Evolutionary conservation across 2,797 vertebrate genomes (phyloP).

Genomic region (Aphelocoma californica): DNA sequence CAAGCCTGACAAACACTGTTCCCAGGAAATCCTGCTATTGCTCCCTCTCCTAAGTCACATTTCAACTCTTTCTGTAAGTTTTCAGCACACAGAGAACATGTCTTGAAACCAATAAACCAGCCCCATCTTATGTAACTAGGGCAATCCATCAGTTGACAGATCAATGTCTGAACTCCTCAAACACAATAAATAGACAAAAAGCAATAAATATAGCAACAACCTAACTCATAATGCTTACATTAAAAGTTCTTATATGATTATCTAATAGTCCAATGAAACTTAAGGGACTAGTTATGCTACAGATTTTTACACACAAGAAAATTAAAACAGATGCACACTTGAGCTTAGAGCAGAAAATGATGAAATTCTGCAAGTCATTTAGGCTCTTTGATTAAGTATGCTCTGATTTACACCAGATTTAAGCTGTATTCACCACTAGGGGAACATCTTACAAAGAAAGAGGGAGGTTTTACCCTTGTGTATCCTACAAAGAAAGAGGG

Average conservation of each 20-base stretch:
- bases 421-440: not conserved
- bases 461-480: not conserved
- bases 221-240: not conserved
- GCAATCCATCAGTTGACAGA: not conserved
- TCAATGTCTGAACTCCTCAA: not conserved
- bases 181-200: not conserved
- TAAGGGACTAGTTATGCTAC: not conserved
- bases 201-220: not conserved
- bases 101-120: not conserved
- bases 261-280: not conserved
- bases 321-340: not conserved
- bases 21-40: not conserved
- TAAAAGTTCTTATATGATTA: not conserved
- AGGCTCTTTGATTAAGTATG: not conserved
- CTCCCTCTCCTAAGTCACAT: not conserved
- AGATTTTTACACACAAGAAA: not conserved
- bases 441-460: not conserved
- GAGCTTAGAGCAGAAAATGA: not conserved
- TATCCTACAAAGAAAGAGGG: not conserved
- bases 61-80: not conserved
- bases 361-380: not conserved
- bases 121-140: not conserved
- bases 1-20: not conserved
- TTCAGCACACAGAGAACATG: not conserved
- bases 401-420: conserved; percentile 22